Evolutionary conservation across 2,797 vertebrate genomes (phyloP).

Genomic region (Dryobates pubescens): DNA sequence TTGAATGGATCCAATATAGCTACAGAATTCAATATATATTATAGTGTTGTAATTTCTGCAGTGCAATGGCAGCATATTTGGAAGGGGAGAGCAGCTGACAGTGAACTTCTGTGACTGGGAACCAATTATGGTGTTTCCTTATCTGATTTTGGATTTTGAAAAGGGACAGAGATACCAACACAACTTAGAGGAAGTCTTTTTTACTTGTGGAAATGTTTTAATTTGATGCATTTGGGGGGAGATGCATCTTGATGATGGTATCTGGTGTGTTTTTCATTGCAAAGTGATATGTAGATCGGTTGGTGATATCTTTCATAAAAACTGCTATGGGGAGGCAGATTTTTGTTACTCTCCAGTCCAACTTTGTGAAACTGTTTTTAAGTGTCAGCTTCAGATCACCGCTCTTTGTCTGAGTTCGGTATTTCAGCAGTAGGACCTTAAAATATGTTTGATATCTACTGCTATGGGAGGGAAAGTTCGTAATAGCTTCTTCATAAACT

Average conservation of each 20-base stretch:
- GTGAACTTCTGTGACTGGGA: neutral
- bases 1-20: neutral
- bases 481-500: neutral
- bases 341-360: neutral
- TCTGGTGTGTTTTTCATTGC: neutral
- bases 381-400: neutral
- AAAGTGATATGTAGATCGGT: neutral
- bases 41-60: neutral
- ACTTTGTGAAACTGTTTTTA: neutral
- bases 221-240: neutral
- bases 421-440: neutral
- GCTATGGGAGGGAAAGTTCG: neutral
- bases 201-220: neutral
- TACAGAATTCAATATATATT: neutral
- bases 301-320: neutral
- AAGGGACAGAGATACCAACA: neutral
- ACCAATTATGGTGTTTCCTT: neutral
- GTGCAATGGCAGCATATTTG: neutral
- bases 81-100: neutral
- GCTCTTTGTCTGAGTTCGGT: neutral
- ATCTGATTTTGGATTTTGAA: neutral
- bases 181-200: neutral
- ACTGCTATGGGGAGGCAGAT: neutral
- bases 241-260: neutral
- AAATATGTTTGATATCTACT: neutral